Conservation (phyloP, 2,797 vertebrate species). For the Etheostoma perlongum region DNA sequence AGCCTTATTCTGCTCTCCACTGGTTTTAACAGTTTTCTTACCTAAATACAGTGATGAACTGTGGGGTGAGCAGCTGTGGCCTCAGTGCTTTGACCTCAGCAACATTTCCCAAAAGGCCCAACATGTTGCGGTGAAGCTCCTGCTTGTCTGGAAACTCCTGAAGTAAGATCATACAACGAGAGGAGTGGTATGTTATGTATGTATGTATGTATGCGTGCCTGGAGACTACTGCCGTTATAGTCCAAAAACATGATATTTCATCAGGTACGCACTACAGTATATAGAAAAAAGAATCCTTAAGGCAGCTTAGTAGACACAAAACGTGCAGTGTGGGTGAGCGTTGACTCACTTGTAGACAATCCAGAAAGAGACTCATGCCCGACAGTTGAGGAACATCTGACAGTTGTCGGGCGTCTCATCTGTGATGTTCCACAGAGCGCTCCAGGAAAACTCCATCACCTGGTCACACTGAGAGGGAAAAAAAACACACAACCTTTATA, state of each 20-base stretch:
- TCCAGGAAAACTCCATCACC: slow-evolving; percentile 99
- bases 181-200: background rate
- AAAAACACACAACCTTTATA: background rate
- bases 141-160: slow-evolving; percentile 98
- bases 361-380: slow-evolving; percentile 95
- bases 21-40: slow-evolving; percentile 58
- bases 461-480: slow-evolving; percentile 90
- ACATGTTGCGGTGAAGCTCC: slow-evolving; percentile 97
- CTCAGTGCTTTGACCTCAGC: slow-evolving; percentile 94
- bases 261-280: background rate
- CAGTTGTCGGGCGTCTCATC: slow-evolving; percentile 99
- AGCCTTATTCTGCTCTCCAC: background rate
- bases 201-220: too few species aligned
- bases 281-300: too few species aligned
- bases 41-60: slow-evolving; percentile 98
- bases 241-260: too few species aligned
- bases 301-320: background rate
- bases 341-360: slow-evolving; percentile 91
- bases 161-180: background rate
- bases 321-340: background rate
- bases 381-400: slow-evolving; percentile 98
- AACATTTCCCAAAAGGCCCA: slow-evolving; percentile 96
- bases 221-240: background rate
- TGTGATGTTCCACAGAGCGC: slow-evolving; percentile 98
- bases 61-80: slow-evolving; percentile 94